Base-by-base conservation (phyloP, 2,888 invertebrate species). In the Ligdia adustata region DNA sequence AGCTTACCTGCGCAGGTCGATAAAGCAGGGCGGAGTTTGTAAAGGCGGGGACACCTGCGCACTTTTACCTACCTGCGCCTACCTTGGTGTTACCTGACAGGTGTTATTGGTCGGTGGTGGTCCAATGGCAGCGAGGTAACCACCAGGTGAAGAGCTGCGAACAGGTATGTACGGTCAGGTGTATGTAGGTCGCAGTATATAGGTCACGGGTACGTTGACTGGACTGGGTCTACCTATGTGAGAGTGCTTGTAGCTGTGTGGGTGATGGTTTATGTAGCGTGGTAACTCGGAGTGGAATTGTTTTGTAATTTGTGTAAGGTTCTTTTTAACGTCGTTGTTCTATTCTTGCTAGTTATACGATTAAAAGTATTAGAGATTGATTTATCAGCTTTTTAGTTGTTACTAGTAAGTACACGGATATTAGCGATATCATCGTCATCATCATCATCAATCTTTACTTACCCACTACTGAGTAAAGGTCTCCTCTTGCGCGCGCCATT, bases 1-100 rank as follows among this genome's bases (percentile, higher is more conserved):
- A 90, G 69, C 71, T 66, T 66, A 86, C 88, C 85, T 88, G 89
- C 89, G 89, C 89, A 90, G 89, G 66, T 90, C 89, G 86, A 89
- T 90, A 89, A 79, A 79, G 75, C 67, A 74, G 87, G 87, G 48
- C 48, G 48, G 31, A 24, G 48, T 38, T 22, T 49, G 22, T n/a
- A n/a, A 29, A 22, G 28, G 34, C 29, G 31, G 22, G 46, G 16
- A 12, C 33, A 49, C 42, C 42, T 49, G 48, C 86, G 85, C 80
- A 84, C 79, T 82, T 81, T 63, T 60, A 6, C 16, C 3, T 69
- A 58, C 66, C 64, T 77, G 78, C 54, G 67, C 49, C 53, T 69
- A 81, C 82, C 79, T 82, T 80, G 73, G n/a, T 15, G 34, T 13
- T 76, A 87, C 85, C 86, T 86, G 85, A 39, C 82, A 79, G 80